These are phyloP conservation scores for Bombus polaris DNA, from an alignment of 1,140 invertebrate species.

Conservation along the genomic window DNA sequence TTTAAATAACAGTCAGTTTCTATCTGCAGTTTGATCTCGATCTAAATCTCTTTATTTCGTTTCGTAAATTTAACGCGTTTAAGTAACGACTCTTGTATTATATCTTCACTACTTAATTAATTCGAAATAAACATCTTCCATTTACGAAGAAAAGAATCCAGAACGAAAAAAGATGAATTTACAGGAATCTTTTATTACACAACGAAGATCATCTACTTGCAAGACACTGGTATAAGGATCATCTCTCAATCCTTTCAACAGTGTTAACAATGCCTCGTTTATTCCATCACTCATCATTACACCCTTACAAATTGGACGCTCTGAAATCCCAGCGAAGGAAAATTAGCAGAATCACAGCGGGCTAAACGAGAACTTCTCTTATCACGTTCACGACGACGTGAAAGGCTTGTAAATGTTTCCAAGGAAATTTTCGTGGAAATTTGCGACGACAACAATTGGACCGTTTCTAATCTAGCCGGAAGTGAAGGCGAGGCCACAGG, in stretches of 20 bases:
- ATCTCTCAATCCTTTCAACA: too few relatives aligned
- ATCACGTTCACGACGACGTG: neutral
- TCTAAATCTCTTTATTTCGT: neutral
- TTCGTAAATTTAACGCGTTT: neutral
- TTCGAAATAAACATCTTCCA: neutral
- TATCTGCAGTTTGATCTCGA: neutral
- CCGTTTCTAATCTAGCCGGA: constrained; percentile 5
- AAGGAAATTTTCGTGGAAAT: neutral
- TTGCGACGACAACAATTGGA: neutral
- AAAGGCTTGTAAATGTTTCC: neutral
- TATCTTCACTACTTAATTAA: too few relatives aligned
- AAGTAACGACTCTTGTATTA: too few relatives aligned
- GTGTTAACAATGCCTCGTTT: neutral
- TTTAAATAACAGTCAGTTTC: neutral
- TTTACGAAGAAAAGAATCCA: neutral
- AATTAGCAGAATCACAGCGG: neutral
- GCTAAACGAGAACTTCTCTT: neutral
- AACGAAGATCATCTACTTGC: neutral
- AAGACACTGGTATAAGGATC: too few relatives aligned
- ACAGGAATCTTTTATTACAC: neutral
- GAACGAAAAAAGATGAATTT: neutral
- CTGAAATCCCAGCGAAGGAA: neutral
- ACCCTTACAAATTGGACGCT: neutral
- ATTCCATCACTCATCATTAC: neutral
- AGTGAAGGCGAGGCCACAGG: neutral